These are phyloP conservation scores for Elmis aenea DNA, from an alignment of 2,888 invertebrate genomes.

Conservation along the genomic window DNA sequence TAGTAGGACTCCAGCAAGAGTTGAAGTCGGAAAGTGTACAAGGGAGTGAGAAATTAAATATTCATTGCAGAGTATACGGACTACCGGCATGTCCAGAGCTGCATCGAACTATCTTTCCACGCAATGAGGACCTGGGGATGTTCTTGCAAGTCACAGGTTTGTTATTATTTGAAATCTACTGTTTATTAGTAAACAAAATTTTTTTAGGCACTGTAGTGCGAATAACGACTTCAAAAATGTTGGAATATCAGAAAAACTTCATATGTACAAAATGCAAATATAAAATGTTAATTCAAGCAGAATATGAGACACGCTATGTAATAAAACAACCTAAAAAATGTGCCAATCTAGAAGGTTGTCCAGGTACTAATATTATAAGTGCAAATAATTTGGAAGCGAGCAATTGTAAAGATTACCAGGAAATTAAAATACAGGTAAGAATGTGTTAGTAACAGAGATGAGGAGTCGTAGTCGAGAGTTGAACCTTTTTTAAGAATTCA, in stretches of 20 bases:
- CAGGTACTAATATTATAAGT: conserved; percentile 51
- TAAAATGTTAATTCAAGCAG: conserved; percentile 60
- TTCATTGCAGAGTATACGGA: conserved; percentile 62
- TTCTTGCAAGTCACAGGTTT: conserved; percentile 69
- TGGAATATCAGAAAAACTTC: conserved; percentile 70
- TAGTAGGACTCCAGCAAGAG: conserved; percentile 57
- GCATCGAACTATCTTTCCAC: conserved; percentile 61
- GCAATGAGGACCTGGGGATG: conserved; percentile 63
- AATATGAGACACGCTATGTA: conserved; percentile 53
- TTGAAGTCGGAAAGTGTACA: conserved; percentile 44
- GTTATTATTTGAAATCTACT: too few relatives aligned
- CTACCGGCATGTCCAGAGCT: conserved; percentile 67
- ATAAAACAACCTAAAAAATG: conserved; percentile 51
- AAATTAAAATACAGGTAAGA: conserved; percentile 73
- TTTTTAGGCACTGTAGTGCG: conserved; percentile 70
- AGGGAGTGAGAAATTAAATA: conserved; percentile 54
- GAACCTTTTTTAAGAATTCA: too few relatives aligned
- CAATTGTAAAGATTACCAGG: conserved; percentile 77
- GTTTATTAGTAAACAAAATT: background rate
- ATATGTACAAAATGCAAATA: conserved; percentile 73
- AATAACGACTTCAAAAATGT: conserved; percentile 67
- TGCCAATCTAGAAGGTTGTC: conserved; percentile 54
- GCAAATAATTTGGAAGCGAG: conserved; percentile 55
- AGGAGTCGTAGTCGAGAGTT: too few relatives aligned
- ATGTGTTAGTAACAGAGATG: too few relatives aligned